Evolutionary conservation across 2,888 invertebrate genomes (phyloP).

Genomic region (Polyommatus icarus): DNA sequence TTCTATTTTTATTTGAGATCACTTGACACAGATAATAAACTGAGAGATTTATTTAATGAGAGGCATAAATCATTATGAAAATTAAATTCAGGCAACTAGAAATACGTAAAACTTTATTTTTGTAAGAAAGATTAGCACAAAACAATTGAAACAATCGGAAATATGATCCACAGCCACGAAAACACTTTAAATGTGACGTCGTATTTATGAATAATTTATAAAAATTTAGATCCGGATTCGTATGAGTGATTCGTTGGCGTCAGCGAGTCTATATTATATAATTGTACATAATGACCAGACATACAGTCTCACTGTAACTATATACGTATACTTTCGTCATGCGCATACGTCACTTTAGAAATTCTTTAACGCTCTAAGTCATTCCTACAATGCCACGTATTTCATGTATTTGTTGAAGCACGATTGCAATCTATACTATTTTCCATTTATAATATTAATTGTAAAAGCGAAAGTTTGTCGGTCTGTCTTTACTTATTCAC

Average conservation of each 20-base stretch:
- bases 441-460: no score
- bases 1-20: neutral
- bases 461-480: neutral
- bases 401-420: neutral
- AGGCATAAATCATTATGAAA: neutral
- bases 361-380: neutral
- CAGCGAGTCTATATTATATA: neutral
- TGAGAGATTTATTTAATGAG: neutral
- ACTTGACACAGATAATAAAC: neutral
- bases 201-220: slow-evolving; percentile 23
- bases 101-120: neutral
- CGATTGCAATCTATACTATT: neutral
- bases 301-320: slow-evolving; percentile 3
- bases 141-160: neutral
- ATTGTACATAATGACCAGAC: slow-evolving; percentile 6
- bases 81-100: neutral
- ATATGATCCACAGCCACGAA: slow-evolving; percentile 9
- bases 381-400: neutral
- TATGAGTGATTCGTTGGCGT: slow-evolving; percentile 20
- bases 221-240: slow-evolving; percentile 25
- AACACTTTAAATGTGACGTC: slow-evolving; percentile 23
- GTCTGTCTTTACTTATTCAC: neutral
- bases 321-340: slow-evolving; percentile 12
- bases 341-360: slow-evolving; percentile 16
- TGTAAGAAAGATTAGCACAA: neutral